These are phyloP conservation scores for Euzophera pinguis DNA, from an alignment of 2,888 invertebrate species.

Conservation along the genomic window DNA sequence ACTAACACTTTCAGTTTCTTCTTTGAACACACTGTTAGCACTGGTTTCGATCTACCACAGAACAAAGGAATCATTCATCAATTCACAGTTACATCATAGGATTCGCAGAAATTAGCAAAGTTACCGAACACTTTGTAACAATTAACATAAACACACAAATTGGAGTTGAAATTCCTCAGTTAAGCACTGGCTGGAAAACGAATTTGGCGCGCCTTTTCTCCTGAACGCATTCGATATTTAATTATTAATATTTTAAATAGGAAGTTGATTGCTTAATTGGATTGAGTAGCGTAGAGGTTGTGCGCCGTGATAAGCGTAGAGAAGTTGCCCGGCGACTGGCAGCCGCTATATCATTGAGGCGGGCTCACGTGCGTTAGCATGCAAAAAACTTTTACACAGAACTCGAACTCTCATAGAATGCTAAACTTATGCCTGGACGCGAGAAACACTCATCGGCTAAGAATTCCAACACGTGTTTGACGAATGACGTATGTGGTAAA, in stretches of 20 bases:
- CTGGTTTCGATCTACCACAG: slow-evolving; percentile 30
- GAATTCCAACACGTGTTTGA: slow-evolving; percentile 22
- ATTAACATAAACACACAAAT: slow-evolving; percentile 42
- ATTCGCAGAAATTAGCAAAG: slow-evolving; percentile 55
- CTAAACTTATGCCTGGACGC: slow-evolving; percentile 23
- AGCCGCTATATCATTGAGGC: slow-evolving; percentile 59
- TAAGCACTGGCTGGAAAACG: slow-evolving; percentile 19
- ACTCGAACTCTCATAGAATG: slow-evolving; percentile 51
- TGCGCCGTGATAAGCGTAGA: slow-evolving; percentile 66
- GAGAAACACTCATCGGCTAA: slow-evolving; percentile 25
- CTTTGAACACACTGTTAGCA: slow-evolving; percentile 53
- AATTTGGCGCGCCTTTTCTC: slow-evolving; percentile 22
- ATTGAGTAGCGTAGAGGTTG: slow-evolving; percentile 37
- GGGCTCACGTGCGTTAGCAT: slow-evolving; percentile 68
- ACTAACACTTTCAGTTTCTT: slow-evolving; percentile 60
- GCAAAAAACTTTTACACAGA: slow-evolving; percentile 68
- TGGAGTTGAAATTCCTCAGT: slow-evolving; percentile 27
- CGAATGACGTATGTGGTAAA: neutral
- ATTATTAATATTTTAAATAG: slow-evolving; percentile 31
- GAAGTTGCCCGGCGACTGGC: slow-evolving; percentile 69
- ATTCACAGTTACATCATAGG: slow-evolving; percentile 61
- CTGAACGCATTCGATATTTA: neutral
- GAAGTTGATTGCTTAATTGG: slow-evolving; percentile 55
- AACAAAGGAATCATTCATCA: slow-evolving; percentile 58
- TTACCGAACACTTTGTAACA: slow-evolving; percentile 36